These are phyloP conservation scores for Lasiurus borealis DNA, from an alignment of 2,113 vertebrate genomes.

Conservation along the genomic window DNA sequence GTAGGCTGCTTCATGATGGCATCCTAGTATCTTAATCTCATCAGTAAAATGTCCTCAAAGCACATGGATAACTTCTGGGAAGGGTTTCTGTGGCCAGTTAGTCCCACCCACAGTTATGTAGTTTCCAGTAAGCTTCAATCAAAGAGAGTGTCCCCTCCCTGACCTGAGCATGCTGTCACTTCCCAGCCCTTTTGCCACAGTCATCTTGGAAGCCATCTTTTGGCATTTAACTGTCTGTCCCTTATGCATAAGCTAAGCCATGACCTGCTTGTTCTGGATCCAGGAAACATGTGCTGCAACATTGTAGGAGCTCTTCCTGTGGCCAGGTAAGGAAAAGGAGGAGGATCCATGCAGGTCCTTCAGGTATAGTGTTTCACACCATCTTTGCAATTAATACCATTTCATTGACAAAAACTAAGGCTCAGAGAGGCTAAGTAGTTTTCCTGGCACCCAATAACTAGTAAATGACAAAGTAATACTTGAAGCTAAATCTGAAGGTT, in stretches of 20 bases:
- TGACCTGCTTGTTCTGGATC: background rate
- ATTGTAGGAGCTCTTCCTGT: background rate
- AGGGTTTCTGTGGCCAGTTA: slow-evolving; percentile 69
- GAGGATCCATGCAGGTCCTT: background rate
- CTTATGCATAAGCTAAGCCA: background rate
- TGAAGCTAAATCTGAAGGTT: background rate
- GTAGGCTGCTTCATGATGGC: slow-evolving; percentile 40
- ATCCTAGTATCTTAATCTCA: slow-evolving; percentile 75
- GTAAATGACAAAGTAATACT: background rate
- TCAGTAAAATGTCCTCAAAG: slow-evolving; percentile 72
- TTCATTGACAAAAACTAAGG: background rate
- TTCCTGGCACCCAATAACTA: background rate
- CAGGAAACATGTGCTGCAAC: background rate
- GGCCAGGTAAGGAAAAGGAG: background rate
- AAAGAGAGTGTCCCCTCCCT: slow-evolving; percentile 71
- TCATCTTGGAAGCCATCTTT: slow-evolving; percentile 3
- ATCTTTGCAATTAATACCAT: background rate
- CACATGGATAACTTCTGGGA: slow-evolving; percentile 80
- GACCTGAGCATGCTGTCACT: slow-evolving; percentile 74
- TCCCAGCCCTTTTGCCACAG: slow-evolving; percentile 65
- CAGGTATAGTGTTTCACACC: background rate
- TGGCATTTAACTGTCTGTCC: background rate
- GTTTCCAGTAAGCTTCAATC: slow-evolving; percentile 83
- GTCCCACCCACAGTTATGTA: slow-evolving; percentile 70
- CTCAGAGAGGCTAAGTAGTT: background rate